These are phyloP conservation scores for Scarus forsteni DNA, from an alignment of 2,797 vertebrate genomes.

Conservation along the genomic window DNA sequence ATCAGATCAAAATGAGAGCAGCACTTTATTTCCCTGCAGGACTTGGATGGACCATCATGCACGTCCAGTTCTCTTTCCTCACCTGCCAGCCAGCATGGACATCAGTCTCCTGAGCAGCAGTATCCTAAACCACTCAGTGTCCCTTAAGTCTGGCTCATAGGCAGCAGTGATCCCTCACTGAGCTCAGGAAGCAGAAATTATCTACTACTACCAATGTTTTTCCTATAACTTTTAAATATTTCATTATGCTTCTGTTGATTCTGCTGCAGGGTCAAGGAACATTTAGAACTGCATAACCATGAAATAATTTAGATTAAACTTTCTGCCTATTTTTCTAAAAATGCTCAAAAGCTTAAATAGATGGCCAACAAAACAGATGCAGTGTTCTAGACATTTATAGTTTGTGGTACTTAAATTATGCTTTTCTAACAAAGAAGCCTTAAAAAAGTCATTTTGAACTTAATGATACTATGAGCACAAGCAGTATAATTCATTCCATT, in stretches of 20 bases:
- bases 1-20: constrained; percentile 63
- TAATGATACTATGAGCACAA: too few species aligned
- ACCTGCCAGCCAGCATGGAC: constrained; percentile 43
- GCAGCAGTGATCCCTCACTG: constrained; percentile 17
- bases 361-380: too few species aligned
- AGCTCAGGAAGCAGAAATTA: constrained; percentile 14
- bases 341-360: too few species aligned
- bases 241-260: not conserved
- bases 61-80: constrained; percentile 33
- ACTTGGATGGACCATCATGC: constrained; percentile 34
- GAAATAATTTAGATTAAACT: too few species aligned
- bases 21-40: constrained; percentile 53
- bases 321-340: too few species aligned
- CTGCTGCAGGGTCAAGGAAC: not conserved
- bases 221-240: not conserved
- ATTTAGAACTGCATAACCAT: not conserved
- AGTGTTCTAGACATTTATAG: too few species aligned
- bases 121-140: constrained; percentile 26
- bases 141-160: constrained; percentile 30
- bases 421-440: too few species aligned
- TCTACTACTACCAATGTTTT: not conserved
- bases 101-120: constrained; percentile 13
- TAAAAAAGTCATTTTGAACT: too few species aligned
- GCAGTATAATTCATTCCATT: too few species aligned
- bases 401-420: too few species aligned